A percentile compares a stretch with the other conserved stretches of the same genome.
Evolutionary conservation across 2,797 vertebrate species (phyloP).

Genomic region (Apogon hyalosoma): DNA sequence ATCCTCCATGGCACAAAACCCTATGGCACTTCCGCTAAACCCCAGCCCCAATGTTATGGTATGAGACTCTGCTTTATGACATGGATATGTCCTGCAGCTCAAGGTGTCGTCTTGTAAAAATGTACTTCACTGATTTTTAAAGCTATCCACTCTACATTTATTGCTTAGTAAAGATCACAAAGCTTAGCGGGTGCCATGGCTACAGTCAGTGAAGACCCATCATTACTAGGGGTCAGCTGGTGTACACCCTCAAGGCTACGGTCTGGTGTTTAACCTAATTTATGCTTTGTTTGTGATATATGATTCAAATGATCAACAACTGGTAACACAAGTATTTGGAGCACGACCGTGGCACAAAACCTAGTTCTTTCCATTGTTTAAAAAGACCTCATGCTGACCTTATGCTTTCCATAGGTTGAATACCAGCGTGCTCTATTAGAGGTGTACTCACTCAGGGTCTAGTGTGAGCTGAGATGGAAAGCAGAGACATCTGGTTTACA

Average conservation of each 20-base stretch:
- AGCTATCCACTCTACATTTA: constrained; percentile 6
- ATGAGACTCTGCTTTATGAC: constrained; percentile 44
- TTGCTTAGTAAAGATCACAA: constrained; percentile 10
- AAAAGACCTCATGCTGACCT: constrained; percentile 1
- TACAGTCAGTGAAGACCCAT: constrained; percentile 1
- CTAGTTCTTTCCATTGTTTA: constrained; percentile 29
- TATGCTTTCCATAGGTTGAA: constrained; percentile 51
- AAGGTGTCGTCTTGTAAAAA: constrained; percentile 19
- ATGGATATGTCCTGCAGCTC: constrained; percentile 27
- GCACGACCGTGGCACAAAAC: constrained; percentile 5
- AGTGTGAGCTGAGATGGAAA: constrained; percentile 69
- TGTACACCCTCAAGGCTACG: neutral
- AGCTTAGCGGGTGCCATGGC: neutral
- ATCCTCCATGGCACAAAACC: constrained; percentile 46
- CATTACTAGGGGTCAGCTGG: neutral
- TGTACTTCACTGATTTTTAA: constrained; percentile 4
- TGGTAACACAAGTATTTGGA: neutral
- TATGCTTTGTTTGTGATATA: neutral
- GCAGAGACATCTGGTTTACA: constrained; percentile 85
- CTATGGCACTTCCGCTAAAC: constrained; percentile 36
- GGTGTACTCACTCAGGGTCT: constrained; percentile 47
- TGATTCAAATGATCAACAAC: constrained; percentile 3
- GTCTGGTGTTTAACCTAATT: neutral
- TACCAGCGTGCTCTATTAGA: constrained; percentile 35
- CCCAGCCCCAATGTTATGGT: constrained; percentile 21